These are phyloP conservation scores for Pocillopora damicornis DNA, from an alignment of 64 coral and sea anemone species.

Conservation along the genomic window DNA sequence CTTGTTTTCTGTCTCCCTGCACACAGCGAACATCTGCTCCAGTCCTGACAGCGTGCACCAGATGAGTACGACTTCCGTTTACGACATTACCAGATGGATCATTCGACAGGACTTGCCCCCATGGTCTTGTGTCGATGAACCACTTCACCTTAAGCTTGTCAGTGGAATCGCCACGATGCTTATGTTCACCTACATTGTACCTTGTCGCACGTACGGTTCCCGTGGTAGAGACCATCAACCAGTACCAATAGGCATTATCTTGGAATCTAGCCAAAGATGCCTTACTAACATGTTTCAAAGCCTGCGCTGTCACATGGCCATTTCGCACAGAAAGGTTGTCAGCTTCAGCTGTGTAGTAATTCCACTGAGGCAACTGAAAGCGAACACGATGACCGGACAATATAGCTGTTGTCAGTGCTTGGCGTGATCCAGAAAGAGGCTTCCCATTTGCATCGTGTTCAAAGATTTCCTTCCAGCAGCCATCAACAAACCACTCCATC, in stretches of 20 bases:
- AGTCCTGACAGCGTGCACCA: conserved; percentile 58
- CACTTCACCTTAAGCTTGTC: conserved; percentile 46
- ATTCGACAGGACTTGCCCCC: conserved; percentile 47
- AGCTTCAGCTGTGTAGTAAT: conserved; percentile 67
- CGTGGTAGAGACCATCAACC: conserved; percentile 83
- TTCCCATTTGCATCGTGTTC: conserved; percentile 59
- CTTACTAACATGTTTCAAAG: conserved; percentile 77
- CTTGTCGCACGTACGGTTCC: conserved; percentile 62
- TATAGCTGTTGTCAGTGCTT: conserved; percentile 48
- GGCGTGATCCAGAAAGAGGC: conserved; percentile 23
- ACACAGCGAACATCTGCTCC: conserved; percentile 80
- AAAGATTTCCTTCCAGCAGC: conserved; percentile 68
- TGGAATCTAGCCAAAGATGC: conserved; percentile 54
- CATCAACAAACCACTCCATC: conserved; percentile 73
- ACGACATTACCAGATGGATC: conserved; percentile 30
- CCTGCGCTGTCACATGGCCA: conserved; percentile 86
- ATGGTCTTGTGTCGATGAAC: conserved; percentile 70
- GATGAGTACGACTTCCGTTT: conserved; percentile 15
- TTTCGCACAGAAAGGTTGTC: conserved; percentile 79
- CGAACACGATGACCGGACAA: conserved; percentile 72
- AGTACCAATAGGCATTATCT: conserved; percentile 75
- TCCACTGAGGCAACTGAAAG: conserved; percentile 62
- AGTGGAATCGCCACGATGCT: conserved; percentile 30
- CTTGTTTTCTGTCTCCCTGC: conserved; percentile 30
- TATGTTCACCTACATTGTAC: conserved; percentile 63